Evolutionary conservation across 2,888 invertebrate species (phyloP), one percentile per base, ranked within the genome.

Genomic region (Alviniconcha strummeri): DNA sequence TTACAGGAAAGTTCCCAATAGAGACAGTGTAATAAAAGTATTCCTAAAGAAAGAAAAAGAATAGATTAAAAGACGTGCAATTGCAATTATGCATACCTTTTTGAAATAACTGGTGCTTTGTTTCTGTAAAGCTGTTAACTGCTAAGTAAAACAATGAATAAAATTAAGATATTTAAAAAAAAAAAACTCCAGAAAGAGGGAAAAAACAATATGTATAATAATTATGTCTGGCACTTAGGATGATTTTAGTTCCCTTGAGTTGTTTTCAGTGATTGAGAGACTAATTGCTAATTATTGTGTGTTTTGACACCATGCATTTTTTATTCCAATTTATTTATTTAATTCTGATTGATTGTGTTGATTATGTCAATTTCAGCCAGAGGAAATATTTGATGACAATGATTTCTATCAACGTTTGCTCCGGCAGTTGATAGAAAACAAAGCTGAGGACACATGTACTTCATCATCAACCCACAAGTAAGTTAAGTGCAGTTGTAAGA

Each of bases 321-420:
- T 72, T 72, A 9, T 19, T 72, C 36, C 5, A 3, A 36, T 36
- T 36, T 0, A 36, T 36, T 36, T 36, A 36, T 36, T 36, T 36
- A 36, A 36, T 36, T 36, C 36, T 36, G 36, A 36, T 36, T 36
- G 36, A 36, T 36, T 36, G 36, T 36, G 36, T 36, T 36, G 36
- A 36, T 36, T 36, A 36, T 36, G 36, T 36, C 36, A 36, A 36
- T 36, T 81, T 71, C 79, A 83, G 80, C 75, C 80, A 3, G 84
- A 85, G 0, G 97, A 99, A 94, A 97, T 99, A 90, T 99, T 97
- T 94, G 98, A 99, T 93, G 99, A 99, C 92, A 97, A 97, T 90
- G 99, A 99, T 93, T 99, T 99, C 93, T 99, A 99, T 94, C 98
- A 98, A 93, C 97, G 98, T 91, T 95, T 98, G 83, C 94, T 99